These are phyloP conservation scores for Neogale vison DNA, from an alignment of 2,113 vertebrate genomes.

Conservation along the genomic window DNA sequence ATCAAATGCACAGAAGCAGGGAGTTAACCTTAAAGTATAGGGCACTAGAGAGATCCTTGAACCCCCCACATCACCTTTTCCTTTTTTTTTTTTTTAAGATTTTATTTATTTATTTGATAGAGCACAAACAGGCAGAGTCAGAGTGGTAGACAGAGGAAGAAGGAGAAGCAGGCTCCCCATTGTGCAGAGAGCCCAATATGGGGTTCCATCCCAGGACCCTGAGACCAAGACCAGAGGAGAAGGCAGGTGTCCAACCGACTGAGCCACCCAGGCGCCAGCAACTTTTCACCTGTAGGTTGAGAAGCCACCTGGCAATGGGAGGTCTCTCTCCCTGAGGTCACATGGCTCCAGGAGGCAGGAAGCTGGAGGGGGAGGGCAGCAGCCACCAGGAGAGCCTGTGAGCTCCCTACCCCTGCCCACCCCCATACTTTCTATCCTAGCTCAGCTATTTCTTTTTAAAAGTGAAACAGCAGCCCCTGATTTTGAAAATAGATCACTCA, in stretches of 20 bases:
- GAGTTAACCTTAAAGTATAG: neutral
- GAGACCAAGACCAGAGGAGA: neutral
- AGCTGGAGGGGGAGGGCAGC: neutral
- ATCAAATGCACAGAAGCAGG: neutral
- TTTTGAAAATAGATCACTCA: slow-evolving; percentile 24
- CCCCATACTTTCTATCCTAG: neutral
- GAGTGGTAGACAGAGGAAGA: too few species aligned
- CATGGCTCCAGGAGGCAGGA: neutral
- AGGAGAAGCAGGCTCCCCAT: too few species aligned
- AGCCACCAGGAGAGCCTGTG: neutral
- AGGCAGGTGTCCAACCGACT: neutral
- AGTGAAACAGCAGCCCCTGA: slow-evolving; percentile 19
- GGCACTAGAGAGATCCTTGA: neutral
- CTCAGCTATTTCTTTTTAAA: slow-evolving; percentile 21
- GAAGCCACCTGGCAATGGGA: neutral
- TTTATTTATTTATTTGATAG: neutral
- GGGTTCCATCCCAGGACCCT: neutral
- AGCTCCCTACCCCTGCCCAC: neutral
- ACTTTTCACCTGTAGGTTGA: neutral
- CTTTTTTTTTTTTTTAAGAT: neutral
- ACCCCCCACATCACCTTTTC: neutral
- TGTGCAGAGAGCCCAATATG: neutral
- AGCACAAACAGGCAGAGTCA: too few species aligned
- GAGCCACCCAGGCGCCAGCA: neutral
- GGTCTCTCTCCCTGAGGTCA: neutral